Evolutionary conservation across 2,113 vertebrate species (phyloP), one percentile per base, ranked within the genome.

Genomic region (Pogona vitticeps): DNA sequence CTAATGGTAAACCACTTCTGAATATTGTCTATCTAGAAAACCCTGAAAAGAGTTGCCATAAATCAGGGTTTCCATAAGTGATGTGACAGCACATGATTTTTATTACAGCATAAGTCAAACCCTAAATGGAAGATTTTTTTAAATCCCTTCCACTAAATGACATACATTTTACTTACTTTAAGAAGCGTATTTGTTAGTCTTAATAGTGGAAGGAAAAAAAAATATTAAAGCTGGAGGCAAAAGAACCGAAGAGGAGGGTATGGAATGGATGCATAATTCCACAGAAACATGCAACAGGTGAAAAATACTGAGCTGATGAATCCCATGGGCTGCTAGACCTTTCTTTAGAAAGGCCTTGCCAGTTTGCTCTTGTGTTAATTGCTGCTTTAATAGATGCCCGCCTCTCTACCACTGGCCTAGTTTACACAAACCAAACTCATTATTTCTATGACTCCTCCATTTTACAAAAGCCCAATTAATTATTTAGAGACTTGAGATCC

Each of bases 401-500:
- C 21, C 18, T 20, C 20, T 58, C 33, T 31, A 12, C 26, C 52
- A 6, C 28, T 15, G 18, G 5, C 42, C 9, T 52, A 52, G 46
- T 52, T 52, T 5, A 52, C 5, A 10, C 46, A 5, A 52, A 52
- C 46, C 46, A 5, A 52, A 52, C 46, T 52, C 5, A 52, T 52
- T 52, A 52, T 52, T 5, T 52, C 46, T 52, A 10, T 10, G 10
- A 52, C 46, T 5, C 17, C 65, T 14, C 73, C 36, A 14, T 56
- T 71, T 76, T 82, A 76, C 23, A 61, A 0, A 0, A 89, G 42
- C 8, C 3, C 61, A 71, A 31, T 21, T 33, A 90, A 88, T 88
- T 86, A 92, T 88, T 92, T 84, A 93, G 61, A 83, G 86, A 56
- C 79, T 83, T 46, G 4, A 36, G 89, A 93, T 71, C 82, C n/a